Evolutionary conservation across 2,797 vertebrate genomes (phyloP).

Genomic region (Sebastes flavidus): DNA sequence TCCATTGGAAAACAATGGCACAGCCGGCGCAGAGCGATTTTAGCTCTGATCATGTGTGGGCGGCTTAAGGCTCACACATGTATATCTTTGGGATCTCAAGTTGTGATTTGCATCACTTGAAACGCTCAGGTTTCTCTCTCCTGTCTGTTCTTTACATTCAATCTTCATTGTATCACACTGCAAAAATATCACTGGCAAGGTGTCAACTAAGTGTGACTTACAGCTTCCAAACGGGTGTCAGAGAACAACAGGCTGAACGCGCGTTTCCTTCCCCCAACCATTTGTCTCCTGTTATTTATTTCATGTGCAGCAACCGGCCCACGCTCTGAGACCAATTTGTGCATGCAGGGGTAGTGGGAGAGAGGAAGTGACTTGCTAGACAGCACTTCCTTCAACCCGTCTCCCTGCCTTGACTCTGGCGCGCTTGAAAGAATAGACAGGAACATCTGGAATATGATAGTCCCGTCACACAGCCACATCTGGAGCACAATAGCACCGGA

Average conservation of each 20-base stretch:
- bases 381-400: conserved; percentile 73
- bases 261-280: conserved; percentile 55
- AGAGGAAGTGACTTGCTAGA: conserved; percentile 79
- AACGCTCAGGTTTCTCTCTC: background rate
- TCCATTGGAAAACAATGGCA: no score
- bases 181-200: conserved; percentile 18
- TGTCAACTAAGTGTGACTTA: conserved; percentile 50
- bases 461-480: conserved; percentile 71
- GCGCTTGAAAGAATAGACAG: conserved; percentile 72
- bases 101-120: background rate
- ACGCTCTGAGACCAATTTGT: conserved; percentile 74
- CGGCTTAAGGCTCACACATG: background rate
- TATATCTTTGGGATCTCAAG: background rate
- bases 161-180: conserved; percentile 7
- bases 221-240: conserved; percentile 59
- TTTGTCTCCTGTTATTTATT: conserved; percentile 76
- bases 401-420: conserved; percentile 66
- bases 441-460: conserved; percentile 83
- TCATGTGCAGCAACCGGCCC: conserved; percentile 61
- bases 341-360: conserved; percentile 42
- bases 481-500: conserved; percentile 67
- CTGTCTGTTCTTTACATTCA: conserved; percentile 23
- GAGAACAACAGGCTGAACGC: conserved; percentile 44
- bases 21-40: no score
- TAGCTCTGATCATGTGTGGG: no score